phyloP scores from a whole-genome alignment of 2,113 vertebrate species.

The Eretmochelys imbricata region DNA sequence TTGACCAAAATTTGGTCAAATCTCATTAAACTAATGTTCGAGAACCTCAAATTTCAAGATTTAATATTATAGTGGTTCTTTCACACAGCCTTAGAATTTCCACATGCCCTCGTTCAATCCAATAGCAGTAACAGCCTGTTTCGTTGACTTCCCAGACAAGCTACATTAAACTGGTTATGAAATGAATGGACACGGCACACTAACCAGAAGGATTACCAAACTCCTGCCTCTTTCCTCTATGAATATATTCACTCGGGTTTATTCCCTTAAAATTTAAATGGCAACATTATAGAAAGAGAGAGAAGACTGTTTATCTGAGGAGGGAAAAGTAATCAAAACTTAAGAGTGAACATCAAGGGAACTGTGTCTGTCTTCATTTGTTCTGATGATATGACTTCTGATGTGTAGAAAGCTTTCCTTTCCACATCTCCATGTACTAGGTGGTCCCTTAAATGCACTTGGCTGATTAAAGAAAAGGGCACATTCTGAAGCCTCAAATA shows the following conservation, averaged over 20 bases:
- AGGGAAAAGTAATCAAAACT: not conserved
- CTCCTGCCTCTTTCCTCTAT: not conserved
- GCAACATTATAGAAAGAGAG: conserved; percentile 10
- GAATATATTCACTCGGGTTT: not conserved
- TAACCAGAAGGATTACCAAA: not conserved
- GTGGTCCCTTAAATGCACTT: conserved; percentile 10
- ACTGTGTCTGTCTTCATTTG: conserved; percentile 45
- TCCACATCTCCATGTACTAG: conserved; percentile 56
- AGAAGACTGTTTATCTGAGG: not conserved
- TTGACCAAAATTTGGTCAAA: not conserved
- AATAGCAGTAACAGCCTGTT: not conserved
- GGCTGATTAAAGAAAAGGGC: conserved; percentile 36
- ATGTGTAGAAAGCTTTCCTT: conserved; percentile 39
- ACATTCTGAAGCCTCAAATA: conserved; percentile 20
- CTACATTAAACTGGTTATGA: not conserved
- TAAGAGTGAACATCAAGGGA: not conserved
- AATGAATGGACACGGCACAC: not conserved
- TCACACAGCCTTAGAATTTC: not conserved
- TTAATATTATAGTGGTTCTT: not conserved
- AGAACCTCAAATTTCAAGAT: not conserved
- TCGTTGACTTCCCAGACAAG: not conserved
- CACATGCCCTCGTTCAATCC: not conserved
- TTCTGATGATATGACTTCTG: not conserved
- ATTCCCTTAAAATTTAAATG: not conserved
- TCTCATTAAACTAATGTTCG: not conserved